Evolutionary conservation across 2,113 vertebrate genomes (phyloP), one percentile per base, ranked within the genome.

Genomic region (Loxodonta africana): DNA sequence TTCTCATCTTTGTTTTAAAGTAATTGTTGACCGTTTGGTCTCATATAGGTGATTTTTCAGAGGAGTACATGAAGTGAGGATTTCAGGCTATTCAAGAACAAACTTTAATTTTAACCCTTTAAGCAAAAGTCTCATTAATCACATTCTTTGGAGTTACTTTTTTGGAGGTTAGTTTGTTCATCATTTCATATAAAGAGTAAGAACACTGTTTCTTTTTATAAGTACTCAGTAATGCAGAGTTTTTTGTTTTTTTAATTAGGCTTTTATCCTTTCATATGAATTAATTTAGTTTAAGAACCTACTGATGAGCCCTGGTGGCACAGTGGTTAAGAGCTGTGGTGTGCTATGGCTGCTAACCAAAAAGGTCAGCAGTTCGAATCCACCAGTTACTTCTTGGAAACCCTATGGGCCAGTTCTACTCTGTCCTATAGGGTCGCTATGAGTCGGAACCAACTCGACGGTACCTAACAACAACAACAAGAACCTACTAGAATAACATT

Each of bases 151-250:
- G 74, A 93, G 48, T 63, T 21, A 63, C 53, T 89, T 46, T 14
- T 17, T 78, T 30, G 30, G 17, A 62, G 37, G 26, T 81, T 60
- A 90, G 28, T 77, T 78, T 82, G 53, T 25, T 81, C 44, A 46
- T 63, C 73, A 73, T 91, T 62, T 80, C 48, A 60, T 46, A 80
- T 93, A 46, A 93, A 93, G 74, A 88, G 37, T 71, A 87, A 93
- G 48, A 80, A 46, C 28, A 15, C 77, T 78, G 62, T 85, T 93
- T 93, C 60, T 67, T 93, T 78, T 67, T 86, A 78, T 18, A 93
- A 18, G 25, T 88, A 21, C 81, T 88, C 18, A 63, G 60, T 73
- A 89, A 83, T 83, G 73, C 67, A 74, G 65, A 51, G 30, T 17
- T 77, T 86, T 78, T 23, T 62, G 9, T 21, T 62, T 3, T 71